These are phyloP conservation scores for Scaptomyza montana DNA, from an alignment of 1,140 invertebrate species.

Conservation along the genomic window DNA sequence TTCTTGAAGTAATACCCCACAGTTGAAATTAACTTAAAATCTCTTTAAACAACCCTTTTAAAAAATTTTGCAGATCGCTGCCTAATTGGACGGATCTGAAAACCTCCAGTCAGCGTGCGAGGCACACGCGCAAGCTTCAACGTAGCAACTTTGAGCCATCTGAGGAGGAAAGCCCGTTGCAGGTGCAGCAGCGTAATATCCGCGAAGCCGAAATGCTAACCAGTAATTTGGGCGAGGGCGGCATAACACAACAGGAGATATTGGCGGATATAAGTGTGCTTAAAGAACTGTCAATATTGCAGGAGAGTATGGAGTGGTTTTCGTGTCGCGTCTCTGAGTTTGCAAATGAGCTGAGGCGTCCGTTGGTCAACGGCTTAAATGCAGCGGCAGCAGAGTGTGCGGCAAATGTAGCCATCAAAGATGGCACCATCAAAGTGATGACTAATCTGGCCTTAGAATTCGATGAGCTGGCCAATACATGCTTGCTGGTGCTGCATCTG, in stretches of 20 bases:
- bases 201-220: slow-evolving; percentile 96
- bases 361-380: slow-evolving; percentile 74
- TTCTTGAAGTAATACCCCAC: slow-evolving; percentile 88
- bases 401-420: slow-evolving; percentile 73
- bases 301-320: slow-evolving; percentile 96
- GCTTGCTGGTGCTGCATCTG: slow-evolving; percentile 94
- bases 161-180: slow-evolving; percentile 89
- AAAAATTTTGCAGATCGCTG: slow-evolving; percentile 86
- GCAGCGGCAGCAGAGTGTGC: slow-evolving; percentile 49
- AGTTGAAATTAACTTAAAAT: not conserved
- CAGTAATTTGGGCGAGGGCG: slow-evolving; percentile 92
- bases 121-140: slow-evolving; percentile 76
- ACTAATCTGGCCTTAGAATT: slow-evolving; percentile 90
- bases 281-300: slow-evolving; percentile 92
- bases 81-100: slow-evolving; percentile 93
- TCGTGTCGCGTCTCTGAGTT: slow-evolving; percentile 85
- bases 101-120: slow-evolving; percentile 84
- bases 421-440: slow-evolving; percentile 84
- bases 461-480: slow-evolving; percentile 94
- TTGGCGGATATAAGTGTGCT: slow-evolving; percentile 90
- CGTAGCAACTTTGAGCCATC: slow-evolving; percentile 84
- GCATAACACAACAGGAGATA: slow-evolving; percentile 93
- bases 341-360: slow-evolving; percentile 84
- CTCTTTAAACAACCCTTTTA: not conserved
- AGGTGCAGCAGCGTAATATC: slow-evolving; percentile 91